These are phyloP conservation scores for Pseudoatta argentina DNA, from an alignment of 1,140 invertebrate genomes.

Conservation along the genomic window DNA sequence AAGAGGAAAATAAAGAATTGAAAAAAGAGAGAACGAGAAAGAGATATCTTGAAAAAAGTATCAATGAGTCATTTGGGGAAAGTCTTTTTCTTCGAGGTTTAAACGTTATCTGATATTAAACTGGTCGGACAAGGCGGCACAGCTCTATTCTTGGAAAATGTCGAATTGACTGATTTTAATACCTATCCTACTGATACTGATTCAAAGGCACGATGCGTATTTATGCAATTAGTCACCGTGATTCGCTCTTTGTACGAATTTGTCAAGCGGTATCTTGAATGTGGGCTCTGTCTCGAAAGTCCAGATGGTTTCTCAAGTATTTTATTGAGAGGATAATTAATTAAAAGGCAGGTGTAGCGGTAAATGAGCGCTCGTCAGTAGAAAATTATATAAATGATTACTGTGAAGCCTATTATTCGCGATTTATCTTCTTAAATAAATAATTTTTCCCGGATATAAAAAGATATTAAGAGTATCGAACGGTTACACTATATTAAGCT, in stretches of 20 bases:
- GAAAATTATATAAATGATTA: slow-evolving; percentile 34
- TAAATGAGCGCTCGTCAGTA: background rate
- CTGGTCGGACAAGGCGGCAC: slow-evolving; percentile 24
- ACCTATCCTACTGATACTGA: background rate
- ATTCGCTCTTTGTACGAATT: slow-evolving; percentile 30
- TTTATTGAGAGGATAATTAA: slow-evolving; percentile 49
- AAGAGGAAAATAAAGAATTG: background rate
- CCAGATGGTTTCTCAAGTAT: background rate
- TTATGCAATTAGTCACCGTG: slow-evolving; percentile 47
- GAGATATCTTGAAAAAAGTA: slow-evolving; percentile 24
- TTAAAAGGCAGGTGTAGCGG: slow-evolving; percentile 30
- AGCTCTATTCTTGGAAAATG: slow-evolving; percentile 60
- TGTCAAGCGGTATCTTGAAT: slow-evolving; percentile 11
- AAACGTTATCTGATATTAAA: slow-evolving; percentile 69
- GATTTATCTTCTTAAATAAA: slow-evolving; percentile 19
- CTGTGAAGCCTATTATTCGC: slow-evolving; percentile 3
- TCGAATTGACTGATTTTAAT: slow-evolving; percentile 69
- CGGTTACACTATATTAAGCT: background rate
- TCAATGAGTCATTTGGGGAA: slow-evolving; percentile 49
- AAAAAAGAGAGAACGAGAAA: slow-evolving; percentile 2
- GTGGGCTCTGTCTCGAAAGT: background rate
- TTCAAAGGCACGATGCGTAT: slow-evolving; percentile 27
- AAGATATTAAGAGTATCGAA: background rate
- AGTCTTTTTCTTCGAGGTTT: slow-evolving; percentile 59
- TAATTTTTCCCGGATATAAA: slow-evolving; percentile 5